Evolutionary conservation across 2,888 invertebrate species (phyloP).

Genomic region (Lasioglossum lativentre): DNA sequence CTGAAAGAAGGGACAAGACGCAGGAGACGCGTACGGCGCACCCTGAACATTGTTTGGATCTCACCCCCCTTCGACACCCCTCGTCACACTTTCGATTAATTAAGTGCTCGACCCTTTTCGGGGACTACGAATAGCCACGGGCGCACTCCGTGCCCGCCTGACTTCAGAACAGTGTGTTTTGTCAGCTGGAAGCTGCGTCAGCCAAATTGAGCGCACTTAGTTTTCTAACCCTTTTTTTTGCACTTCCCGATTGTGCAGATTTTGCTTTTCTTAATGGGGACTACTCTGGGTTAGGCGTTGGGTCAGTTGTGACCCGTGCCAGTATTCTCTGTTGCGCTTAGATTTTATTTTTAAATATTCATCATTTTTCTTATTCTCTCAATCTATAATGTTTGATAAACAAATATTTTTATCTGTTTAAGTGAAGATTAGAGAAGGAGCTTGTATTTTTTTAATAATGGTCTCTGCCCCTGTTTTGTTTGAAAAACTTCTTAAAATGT

Average conservation of each 20-base stretch:
- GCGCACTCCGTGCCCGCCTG: conserved; percentile 49
- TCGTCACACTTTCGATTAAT: conserved; percentile 65
- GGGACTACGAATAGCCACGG: conserved; percentile 45
- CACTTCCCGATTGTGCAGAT: neutral
- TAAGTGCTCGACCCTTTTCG: conserved; percentile 66
- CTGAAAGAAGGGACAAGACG: neutral
- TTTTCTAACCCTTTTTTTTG: conserved; percentile 7
- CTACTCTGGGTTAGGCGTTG: neutral
- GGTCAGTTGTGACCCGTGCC: neutral
- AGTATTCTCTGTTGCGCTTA: neutral
- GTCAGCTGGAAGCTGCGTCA: conserved; percentile 31
- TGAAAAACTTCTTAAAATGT: neutral
- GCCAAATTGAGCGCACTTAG: conserved; percentile 55
- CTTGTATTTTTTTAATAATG: neutral
- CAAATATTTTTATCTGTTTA: neutral
- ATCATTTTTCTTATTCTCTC: neutral
- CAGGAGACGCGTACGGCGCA: conserved; percentile 21
- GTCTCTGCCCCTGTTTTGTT: neutral
- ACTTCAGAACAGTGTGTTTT: conserved; percentile 61
- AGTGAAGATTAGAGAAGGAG: neutral
- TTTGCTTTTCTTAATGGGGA: neutral
- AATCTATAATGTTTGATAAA: neutral
- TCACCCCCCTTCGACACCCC: conserved; percentile 29
- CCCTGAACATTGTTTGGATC: conserved; percentile 54
- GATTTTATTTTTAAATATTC: too few relatives aligned